Conservation (phyloP, 2,888 invertebrate genomes). For the Sympetrum striolatum region DNA sequence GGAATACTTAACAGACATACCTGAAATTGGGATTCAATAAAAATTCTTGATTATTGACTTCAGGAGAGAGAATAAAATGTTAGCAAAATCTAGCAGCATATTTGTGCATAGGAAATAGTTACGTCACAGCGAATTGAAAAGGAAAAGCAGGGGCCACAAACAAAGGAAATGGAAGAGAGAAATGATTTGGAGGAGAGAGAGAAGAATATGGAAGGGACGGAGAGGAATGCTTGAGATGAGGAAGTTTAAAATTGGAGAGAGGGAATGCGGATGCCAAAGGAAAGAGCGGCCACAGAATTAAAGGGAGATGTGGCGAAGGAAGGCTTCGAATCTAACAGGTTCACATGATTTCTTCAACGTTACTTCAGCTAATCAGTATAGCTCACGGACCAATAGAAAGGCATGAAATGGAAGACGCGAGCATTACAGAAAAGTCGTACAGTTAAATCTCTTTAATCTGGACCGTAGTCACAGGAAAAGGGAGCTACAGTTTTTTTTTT, state of each 20-base stretch:
- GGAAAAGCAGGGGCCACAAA: background rate
- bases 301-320: background rate
- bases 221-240: background rate
- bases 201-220: background rate
- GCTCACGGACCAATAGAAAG: background rate
- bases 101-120: background rate
- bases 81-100: background rate
- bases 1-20: background rate
- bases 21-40: background rate
- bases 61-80: background rate
- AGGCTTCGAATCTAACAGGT: too few species aligned
- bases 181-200: background rate
- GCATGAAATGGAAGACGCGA: background rate
- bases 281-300: background rate
- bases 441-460: too few species aligned
- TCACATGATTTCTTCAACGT: too few species aligned
- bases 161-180: background rate
- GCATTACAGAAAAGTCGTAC: too few species aligned
- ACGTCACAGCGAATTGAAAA: background rate
- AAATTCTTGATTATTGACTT: background rate
- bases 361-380: too few species aligned
- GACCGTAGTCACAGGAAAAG: too few species aligned
- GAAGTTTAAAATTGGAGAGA: background rate
- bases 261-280: background rate
- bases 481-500: too few species aligned